Evolutionary conservation across 1,140 invertebrate species (phyloP).

Genomic region (Eubasilissa regina): DNA sequence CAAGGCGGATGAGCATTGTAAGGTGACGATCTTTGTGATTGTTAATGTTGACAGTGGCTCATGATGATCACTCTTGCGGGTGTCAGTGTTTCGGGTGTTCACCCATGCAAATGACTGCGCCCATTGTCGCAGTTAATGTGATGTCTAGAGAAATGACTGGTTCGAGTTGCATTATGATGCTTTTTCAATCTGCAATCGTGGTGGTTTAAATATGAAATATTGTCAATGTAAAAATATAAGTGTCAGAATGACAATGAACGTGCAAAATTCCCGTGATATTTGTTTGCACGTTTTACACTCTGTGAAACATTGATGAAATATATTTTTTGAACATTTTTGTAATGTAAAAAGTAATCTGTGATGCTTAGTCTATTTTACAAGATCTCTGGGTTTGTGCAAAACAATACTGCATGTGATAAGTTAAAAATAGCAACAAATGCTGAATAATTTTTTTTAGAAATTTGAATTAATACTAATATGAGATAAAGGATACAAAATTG

Average conservation of each 20-base stretch:
- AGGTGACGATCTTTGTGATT: neutral
- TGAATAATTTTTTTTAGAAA: neutral
- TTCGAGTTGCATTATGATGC: neutral
- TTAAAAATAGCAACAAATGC: neutral
- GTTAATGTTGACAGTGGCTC: neutral
- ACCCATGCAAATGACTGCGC: neutral
- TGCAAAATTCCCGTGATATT: conserved; percentile 7
- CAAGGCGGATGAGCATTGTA: conserved; percentile 27
- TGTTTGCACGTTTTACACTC: conserved; percentile 14
- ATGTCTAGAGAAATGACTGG: neutral
- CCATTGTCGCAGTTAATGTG: neutral
- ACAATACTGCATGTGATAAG: conserved; percentile 19
- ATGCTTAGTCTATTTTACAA: conserved; percentile 17
- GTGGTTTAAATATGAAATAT: too few relatives aligned
- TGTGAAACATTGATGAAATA: neutral
- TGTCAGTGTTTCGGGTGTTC: neutral
- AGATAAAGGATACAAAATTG: too few relatives aligned
- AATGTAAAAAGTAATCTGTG: conserved; percentile 28
- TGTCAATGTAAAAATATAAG: too few relatives aligned
- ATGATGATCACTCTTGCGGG: neutral
- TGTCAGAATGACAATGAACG: conserved; percentile 20
- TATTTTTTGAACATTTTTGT: neutral
- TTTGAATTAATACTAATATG: too few relatives aligned
- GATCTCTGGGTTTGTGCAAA: conserved; percentile 46
- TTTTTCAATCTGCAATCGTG: neutral